A percentile compares a stretch with the other conserved stretches of the same genome.
These are phyloP conservation scores for Drosophila insularis DNA, from an alignment of 1,140 invertebrate species.

Conservation along the genomic window DNA sequence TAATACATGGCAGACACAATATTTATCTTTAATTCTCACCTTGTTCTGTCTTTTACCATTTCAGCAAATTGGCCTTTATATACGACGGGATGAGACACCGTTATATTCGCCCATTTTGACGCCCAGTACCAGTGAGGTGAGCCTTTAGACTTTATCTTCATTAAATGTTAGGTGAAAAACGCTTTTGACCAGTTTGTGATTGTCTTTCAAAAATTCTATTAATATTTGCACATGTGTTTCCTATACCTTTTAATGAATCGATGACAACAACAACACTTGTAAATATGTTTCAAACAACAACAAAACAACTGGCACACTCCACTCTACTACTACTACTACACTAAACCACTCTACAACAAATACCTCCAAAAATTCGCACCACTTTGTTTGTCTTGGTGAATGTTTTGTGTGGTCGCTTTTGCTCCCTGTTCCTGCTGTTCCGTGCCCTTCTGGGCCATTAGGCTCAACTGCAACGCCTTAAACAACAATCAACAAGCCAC, in stretches of 20 bases:
- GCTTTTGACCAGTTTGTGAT: slow-evolving; percentile 25
- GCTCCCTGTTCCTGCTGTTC: background rate
- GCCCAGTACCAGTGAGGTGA: slow-evolving; percentile 74
- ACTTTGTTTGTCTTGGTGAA: slow-evolving; percentile 71
- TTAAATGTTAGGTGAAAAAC: no score
- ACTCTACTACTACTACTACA: background rate
- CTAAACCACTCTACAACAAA: background rate
- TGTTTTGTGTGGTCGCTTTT: slow-evolving; percentile 46
- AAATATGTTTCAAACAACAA: slow-evolving; percentile 58
- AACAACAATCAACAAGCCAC: slow-evolving; percentile 34
- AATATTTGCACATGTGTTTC: slow-evolving; percentile 78
- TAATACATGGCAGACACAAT: background rate
- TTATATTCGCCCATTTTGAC: slow-evolving; percentile 70
- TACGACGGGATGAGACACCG: slow-evolving; percentile 71
- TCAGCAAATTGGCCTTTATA: slow-evolving; percentile 74
- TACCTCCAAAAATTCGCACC: slow-evolving; percentile 55
- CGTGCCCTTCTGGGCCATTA: slow-evolving; percentile 30
- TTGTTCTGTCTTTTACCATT: slow-evolving; percentile 9
- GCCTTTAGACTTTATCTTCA: slow-evolving; percentile 17
- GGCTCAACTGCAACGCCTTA: slow-evolving; percentile 66
- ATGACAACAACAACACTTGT: slow-evolving; percentile 56
- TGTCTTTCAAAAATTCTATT: slow-evolving; percentile 66
- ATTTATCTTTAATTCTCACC: background rate
- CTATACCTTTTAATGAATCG: slow-evolving; percentile 73
- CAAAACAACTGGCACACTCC: slow-evolving; percentile 41